Conservation (phyloP, 2,113 vertebrate genomes). For the Nannospalax galili region DNA sequence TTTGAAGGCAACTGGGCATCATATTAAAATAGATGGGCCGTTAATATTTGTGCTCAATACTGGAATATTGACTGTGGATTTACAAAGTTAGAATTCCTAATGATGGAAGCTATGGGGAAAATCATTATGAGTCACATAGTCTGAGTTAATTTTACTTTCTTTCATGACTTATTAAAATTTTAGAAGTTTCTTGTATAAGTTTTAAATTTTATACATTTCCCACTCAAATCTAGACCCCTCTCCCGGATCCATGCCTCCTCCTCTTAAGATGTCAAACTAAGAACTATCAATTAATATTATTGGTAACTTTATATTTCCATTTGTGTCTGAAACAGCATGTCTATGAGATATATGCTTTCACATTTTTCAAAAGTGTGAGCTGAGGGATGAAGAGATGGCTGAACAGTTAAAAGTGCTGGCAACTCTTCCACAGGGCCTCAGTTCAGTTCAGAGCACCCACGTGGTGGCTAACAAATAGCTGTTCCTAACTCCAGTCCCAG, state of each 20-base stretch:
- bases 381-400: not conserved
- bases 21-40: not conserved
- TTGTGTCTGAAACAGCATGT: not conserved
- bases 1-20: not conserved
- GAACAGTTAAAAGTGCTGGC: too few species aligned
- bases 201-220: too few species aligned
- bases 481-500: too few species aligned
- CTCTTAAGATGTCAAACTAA: not conserved
- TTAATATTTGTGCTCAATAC: not conserved
- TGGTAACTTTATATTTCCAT: not conserved
- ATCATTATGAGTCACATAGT: not conserved
- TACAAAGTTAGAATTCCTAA: not conserved
- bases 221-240: too few species aligned
- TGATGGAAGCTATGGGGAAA: not conserved
- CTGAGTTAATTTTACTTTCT: not conserved
- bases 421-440: too few species aligned
- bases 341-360: not conserved
- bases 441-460: too few species aligned
- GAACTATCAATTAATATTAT: not conserved
- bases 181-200: too few species aligned
- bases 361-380: not conserved
- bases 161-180: too few species aligned
- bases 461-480: too few species aligned
- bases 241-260: too few species aligned
- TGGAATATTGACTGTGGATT: not conserved